Percentiles rank a stretch among this genome's conserved stretches.
Evolutionary conservation across 2,888 invertebrate genomes (phyloP).

Genomic region (Chrysodeixis includens): DNA sequence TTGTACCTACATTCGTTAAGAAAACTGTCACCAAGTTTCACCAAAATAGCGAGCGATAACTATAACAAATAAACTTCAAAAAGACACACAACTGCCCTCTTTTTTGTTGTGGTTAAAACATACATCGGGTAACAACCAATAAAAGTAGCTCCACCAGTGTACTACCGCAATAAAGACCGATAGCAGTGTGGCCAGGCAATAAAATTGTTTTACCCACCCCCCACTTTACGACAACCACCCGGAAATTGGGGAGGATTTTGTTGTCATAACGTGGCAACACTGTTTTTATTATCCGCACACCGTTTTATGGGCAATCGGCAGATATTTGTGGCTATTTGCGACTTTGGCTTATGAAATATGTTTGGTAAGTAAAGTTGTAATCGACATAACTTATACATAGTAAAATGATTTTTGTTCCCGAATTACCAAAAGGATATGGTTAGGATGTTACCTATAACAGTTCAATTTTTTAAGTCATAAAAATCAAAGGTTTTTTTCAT

Average conservation of each 20-base stretch:
- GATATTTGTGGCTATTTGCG: conserved; percentile 50
- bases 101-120: conserved; percentile 30
- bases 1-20: too few relatives aligned
- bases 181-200: conserved; percentile 58
- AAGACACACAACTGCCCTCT: conserved; percentile 8
- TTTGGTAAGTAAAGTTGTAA: conserved; percentile 8
- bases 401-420: too few relatives aligned
- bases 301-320: conserved; percentile 55
- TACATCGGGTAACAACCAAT: conserved; percentile 46
- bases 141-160: conserved; percentile 40
- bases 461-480: too few relatives aligned
- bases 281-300: conserved; percentile 56
- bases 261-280: conserved; percentile 58
- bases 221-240: conserved; percentile 62
- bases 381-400: not conserved
- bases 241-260: conserved; percentile 62
- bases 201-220: conserved; percentile 59
- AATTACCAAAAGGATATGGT: too few relatives aligned
- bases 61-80: conserved; percentile 11
- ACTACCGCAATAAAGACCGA: conserved; percentile 52
- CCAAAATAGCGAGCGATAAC: not conserved
- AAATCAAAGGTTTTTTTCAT: too few relatives aligned
- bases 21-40: not conserved
- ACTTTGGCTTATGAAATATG: conserved; percentile 34
- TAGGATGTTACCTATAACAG: too few relatives aligned